These are phyloP conservation scores for Phengaris arion DNA, from an alignment of 2,888 invertebrate genomes.

Conservation along the genomic window DNA sequence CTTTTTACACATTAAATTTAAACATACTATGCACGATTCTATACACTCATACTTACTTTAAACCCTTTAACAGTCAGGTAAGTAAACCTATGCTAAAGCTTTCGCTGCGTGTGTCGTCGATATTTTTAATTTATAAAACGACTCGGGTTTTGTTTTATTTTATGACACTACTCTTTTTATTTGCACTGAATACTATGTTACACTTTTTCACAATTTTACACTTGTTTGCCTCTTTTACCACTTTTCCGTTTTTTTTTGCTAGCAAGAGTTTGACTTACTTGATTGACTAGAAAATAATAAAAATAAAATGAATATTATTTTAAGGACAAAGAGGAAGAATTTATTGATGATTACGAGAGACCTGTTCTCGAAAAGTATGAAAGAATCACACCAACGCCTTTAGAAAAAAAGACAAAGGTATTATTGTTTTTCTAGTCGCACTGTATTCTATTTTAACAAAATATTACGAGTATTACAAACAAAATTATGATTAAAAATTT, in stretches of 20 bases:
- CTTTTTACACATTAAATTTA: background rate
- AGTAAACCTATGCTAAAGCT: slow-evolving; percentile 16
- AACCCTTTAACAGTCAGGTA: background rate
- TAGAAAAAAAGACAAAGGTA: slow-evolving; percentile 77
- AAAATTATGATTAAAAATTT: background rate
- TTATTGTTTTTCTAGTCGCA: slow-evolving; percentile 32
- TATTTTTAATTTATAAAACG: background rate
- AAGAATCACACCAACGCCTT: slow-evolving; percentile 75
- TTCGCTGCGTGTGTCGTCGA: background rate
- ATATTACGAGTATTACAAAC: background rate
- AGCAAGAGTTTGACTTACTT: slow-evolving; percentile 1
- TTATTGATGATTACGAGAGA: slow-evolving; percentile 86
- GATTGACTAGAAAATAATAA: background rate
- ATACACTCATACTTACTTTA: slow-evolving; percentile 16
- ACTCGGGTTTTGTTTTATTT: slow-evolving; percentile 8
- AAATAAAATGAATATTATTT: slow-evolving; percentile 37
- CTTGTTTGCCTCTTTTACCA: slow-evolving; percentile 3
- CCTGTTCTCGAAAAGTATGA: slow-evolving; percentile 86
- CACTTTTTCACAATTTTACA: slow-evolving; percentile 10
- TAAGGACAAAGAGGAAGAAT: slow-evolving; percentile 71
- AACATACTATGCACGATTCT: slow-evolving; percentile 23
- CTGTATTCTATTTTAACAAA: background rate
- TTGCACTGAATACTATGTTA: background rate
- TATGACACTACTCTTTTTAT: background rate
- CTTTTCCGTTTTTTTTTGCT: background rate